Evolutionary conservation across 64 coral and sea anemone species (phyloP).

Genomic region (Actinia equina): DNA sequence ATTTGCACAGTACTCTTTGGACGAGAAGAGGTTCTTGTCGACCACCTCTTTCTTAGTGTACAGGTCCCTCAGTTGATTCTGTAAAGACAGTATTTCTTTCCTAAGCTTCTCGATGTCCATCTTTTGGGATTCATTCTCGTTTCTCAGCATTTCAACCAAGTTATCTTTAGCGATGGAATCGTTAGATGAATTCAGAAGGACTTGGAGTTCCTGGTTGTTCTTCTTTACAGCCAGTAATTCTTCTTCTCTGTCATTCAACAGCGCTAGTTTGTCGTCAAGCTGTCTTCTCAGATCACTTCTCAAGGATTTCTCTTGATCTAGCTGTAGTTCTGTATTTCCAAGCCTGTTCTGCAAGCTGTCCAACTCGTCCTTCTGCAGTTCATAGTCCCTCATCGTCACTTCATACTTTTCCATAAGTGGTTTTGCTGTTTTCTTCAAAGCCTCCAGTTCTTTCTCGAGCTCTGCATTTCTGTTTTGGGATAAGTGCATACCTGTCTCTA

Average conservation of each 20-base stretch:
- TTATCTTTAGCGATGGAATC: conserved; percentile 29
- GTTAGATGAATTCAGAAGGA: conserved; percentile 13
- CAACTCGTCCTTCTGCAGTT: conserved; percentile 57
- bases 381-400: conserved; percentile 44
- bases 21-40: conserved; percentile 57
- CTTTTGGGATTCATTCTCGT: conserved; percentile 13
- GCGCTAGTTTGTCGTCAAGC: neutral
- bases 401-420: conserved; percentile 69
- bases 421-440: conserved; percentile 45
- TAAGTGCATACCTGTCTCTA: conserved; percentile 48
- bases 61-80: conserved; percentile 55
- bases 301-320: conserved; percentile 6
- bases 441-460: conserved; percentile 63
- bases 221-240: conserved; percentile 12
- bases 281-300: conserved; percentile 2
- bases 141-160: conserved; percentile 17
- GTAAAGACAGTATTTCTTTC: conserved; percentile 14
- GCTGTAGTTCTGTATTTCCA: conserved; percentile 53
- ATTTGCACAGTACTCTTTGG: conserved; percentile 69
- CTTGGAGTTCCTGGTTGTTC: neutral
- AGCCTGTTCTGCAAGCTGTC: conserved; percentile 50
- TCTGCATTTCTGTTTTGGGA: conserved; percentile 58
- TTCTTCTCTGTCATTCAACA: conserved; percentile 4
- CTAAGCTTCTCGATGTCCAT: conserved; percentile 35
- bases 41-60: conserved; percentile 66